Evolutionary conservation across 2,888 invertebrate species (phyloP).

Genomic region (Phalera bucephala): DNA sequence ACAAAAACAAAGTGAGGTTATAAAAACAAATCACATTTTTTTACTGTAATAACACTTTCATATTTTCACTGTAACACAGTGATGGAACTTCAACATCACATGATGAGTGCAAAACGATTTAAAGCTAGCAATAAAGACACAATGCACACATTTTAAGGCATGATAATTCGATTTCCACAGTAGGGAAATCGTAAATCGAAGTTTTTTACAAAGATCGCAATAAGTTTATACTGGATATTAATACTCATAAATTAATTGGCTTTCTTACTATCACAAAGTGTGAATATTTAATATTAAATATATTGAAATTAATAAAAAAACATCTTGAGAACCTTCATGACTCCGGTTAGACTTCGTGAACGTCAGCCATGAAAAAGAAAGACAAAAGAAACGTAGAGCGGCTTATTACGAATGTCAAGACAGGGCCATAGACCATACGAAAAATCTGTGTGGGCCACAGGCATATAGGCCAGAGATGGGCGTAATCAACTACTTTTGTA

Average conservation of each 20-base stretch:
- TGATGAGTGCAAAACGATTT: too few species aligned
- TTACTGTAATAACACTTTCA: too few species aligned
- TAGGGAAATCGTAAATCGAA: slow-evolving; percentile 49
- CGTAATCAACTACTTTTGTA: too few species aligned
- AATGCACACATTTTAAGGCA: slow-evolving; percentile 31
- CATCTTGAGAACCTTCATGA: slow-evolving; percentile 76
- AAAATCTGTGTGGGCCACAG: too few species aligned
- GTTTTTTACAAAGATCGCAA: slow-evolving; percentile 49
- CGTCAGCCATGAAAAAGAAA: slow-evolving; percentile 83
- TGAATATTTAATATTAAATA: slow-evolving; percentile 42
- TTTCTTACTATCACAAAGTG: slow-evolving; percentile 21
- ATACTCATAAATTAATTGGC: slow-evolving; percentile 7
- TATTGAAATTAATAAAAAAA: slow-evolving; percentile 43
- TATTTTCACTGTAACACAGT: too few species aligned
- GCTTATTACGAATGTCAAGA: too few species aligned
- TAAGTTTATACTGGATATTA: slow-evolving; percentile 9
- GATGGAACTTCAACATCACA: too few species aligned
- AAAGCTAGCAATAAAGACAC: too few species aligned
- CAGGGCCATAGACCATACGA: too few species aligned
- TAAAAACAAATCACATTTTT: slow-evolving; percentile 33
- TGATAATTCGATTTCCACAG: slow-evolving; percentile 49
- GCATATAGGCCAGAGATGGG: too few species aligned
- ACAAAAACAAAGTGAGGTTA: slow-evolving; percentile 73
- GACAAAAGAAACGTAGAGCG: slow-evolving; percentile 45
- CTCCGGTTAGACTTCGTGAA: slow-evolving; percentile 68